Percentiles rank a stretch among this genome's conserved stretches.
Conservation (phyloP, 2,888 invertebrate species). For the Melangyna quadrimaculata region DNA sequence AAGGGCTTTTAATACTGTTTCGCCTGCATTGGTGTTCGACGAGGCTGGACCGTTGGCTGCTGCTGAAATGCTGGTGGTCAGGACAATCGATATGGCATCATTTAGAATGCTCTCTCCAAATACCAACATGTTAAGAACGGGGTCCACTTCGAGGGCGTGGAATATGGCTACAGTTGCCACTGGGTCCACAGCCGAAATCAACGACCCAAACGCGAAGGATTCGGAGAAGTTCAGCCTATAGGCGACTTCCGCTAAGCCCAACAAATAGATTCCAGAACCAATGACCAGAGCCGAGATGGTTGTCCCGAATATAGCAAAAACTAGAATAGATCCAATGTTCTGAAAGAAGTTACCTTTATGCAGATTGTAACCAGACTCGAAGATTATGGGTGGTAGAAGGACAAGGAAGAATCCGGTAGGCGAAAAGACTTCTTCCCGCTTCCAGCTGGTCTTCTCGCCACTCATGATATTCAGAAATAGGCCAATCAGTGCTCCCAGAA, state of each 20-base stretch:
- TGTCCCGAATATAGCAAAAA: slow-evolving; percentile 98
- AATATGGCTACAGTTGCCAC: slow-evolving; percentile 99
- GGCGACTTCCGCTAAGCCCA: slow-evolving; percentile 95
- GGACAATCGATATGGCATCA: slow-evolving; percentile 98
- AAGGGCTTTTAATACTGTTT: slow-evolving; percentile 93
- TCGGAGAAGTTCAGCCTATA: slow-evolving; percentile 96
- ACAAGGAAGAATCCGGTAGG: slow-evolving; percentile 99
- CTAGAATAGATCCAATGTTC: slow-evolving; percentile 98
- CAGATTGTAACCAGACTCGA: slow-evolving; percentile 99
- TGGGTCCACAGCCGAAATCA: slow-evolving; percentile 98
- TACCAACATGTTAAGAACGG: slow-evolving; percentile 99
- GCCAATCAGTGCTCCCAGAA: slow-evolving; percentile 96
- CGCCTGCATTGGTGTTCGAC: slow-evolving; percentile 85
- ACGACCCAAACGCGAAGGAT: slow-evolving; percentile 98
- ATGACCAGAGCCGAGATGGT: slow-evolving; percentile 98
- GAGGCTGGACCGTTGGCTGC: slow-evolving; percentile 85
- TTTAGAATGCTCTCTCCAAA: slow-evolving; percentile 93
- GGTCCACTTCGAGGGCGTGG: slow-evolving; percentile 98
- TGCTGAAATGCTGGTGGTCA: slow-evolving; percentile 93
- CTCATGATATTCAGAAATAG: slow-evolving; percentile 94
- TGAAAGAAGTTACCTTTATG: slow-evolving; percentile 98
- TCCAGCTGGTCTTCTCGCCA: slow-evolving; percentile 94
- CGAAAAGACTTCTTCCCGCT: slow-evolving; percentile 98
- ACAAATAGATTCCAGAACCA: slow-evolving; percentile 96
- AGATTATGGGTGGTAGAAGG: slow-evolving; percentile 98